Evolutionary conservation across 2,113 vertebrate species (phyloP).

Genomic region (Fulmarus glacialis): DNA sequence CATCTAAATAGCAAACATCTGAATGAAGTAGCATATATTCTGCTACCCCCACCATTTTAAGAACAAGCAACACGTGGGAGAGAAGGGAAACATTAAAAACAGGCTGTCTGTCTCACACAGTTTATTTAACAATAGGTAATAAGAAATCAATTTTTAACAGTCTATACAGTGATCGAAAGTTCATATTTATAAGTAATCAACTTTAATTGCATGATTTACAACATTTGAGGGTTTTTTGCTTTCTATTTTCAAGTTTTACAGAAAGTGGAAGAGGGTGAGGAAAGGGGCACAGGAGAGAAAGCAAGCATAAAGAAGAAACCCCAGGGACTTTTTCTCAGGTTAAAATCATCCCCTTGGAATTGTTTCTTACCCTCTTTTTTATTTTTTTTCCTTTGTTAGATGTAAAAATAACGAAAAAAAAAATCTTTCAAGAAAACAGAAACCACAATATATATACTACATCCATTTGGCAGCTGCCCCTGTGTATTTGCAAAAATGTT

Average conservation of each 20-base stretch:
- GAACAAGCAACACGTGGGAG: slow-evolving; percentile 36
- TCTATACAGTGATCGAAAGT: slow-evolving; percentile 89
- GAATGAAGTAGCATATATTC: background rate
- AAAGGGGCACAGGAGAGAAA: slow-evolving; percentile 57
- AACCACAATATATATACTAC: slow-evolving; percentile 87
- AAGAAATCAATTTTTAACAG: slow-evolving; percentile 88
- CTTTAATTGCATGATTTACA: slow-evolving; percentile 89
- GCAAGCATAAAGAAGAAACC: slow-evolving; percentile 80
- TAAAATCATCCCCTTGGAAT: slow-evolving; percentile 79
- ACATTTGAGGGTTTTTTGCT: slow-evolving; percentile 83
- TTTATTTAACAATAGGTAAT: slow-evolving; percentile 90
- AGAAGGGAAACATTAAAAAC: slow-evolving; percentile 70
- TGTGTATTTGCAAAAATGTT: slow-evolving; percentile 83
- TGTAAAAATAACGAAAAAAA: slow-evolving; percentile 86
- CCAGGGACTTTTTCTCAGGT: slow-evolving; percentile 75
- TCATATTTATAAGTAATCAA: slow-evolving; percentile 89
- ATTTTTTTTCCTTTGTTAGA: slow-evolving; percentile 79
- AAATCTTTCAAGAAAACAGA: slow-evolving; percentile 81
- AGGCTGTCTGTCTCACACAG: slow-evolving; percentile 83
- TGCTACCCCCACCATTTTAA: background rate
- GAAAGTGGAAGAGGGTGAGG: slow-evolving; percentile 77
- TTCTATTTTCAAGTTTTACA: slow-evolving; percentile 87
- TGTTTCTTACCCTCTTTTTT: slow-evolving; percentile 80
- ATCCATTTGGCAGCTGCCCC: slow-evolving; percentile 86
- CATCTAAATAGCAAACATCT: background rate